phyloP scores from a whole-genome alignment of 2,113 vertebrate genomes.

The Jacana jacana region DNA sequence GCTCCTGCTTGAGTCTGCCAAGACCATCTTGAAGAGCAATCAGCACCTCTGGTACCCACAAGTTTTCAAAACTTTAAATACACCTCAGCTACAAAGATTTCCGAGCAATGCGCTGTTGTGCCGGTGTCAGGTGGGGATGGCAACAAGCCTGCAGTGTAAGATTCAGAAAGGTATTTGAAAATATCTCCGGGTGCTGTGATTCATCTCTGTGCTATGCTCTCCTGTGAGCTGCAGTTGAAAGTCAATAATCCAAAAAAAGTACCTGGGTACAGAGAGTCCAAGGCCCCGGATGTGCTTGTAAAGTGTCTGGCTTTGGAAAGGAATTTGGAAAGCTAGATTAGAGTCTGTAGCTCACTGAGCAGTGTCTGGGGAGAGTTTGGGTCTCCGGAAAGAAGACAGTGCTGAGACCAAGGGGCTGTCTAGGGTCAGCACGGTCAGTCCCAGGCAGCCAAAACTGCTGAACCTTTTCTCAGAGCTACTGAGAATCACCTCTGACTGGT shows the following conservation, averaged over 20 bases:
- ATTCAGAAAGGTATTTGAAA: neutral
- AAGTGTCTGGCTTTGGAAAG: neutral
- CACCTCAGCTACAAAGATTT: neutral
- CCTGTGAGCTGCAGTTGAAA: neutral
- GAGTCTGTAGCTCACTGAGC: neutral
- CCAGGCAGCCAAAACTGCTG: neutral
- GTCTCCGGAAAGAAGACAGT: neutral
- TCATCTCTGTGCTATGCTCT: neutral
- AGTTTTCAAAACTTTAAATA: neutral
- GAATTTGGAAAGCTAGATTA: neutral
- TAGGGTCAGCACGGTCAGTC: neutral
- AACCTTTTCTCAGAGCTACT: neutral
- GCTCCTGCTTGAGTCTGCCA: neutral
- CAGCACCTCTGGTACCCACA: rapidly evolving
- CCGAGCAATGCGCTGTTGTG: rapidly evolving
- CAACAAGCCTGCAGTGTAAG: neutral
- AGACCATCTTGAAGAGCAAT: neutral
- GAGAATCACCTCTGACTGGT: neutral
- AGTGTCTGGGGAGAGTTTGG: neutral
- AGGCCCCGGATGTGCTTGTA: neutral
- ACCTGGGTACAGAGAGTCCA: neutral
- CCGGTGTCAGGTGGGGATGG: neutral
- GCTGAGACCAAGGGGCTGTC: neutral
- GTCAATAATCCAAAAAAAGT: neutral
- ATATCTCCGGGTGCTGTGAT: neutral